phyloP scores from a whole-genome alignment of 2,797 vertebrate species.

The Sebastes baramenuke region DNA sequence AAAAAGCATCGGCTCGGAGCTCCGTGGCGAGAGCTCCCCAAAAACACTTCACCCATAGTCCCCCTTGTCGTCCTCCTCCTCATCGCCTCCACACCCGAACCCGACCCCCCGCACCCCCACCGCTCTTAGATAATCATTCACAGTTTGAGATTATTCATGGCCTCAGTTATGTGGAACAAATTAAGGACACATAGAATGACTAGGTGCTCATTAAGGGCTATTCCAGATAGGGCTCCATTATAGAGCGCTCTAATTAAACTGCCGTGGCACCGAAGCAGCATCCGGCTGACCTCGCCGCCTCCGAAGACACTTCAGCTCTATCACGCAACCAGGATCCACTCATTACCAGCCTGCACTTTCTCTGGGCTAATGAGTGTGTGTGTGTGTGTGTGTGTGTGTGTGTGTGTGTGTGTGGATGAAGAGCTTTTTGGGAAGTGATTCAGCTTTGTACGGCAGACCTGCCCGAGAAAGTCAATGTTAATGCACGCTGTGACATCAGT shows the following conservation, averaged over 20 bases:
- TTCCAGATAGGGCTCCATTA: constrained; percentile 53
- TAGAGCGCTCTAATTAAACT: constrained; percentile 68
- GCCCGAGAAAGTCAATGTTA: neutral
- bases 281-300: constrained; percentile 54
- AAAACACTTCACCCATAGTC: constrained; percentile 5
- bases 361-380: constrained; percentile 37
- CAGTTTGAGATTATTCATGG: constrained; percentile 55
- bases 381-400: neutral
- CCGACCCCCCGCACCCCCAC: neutral
- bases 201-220: constrained; percentile 61
- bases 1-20: neutral
- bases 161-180: constrained; percentile 64
- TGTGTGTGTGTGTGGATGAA: neutral
- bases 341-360: constrained; percentile 43
- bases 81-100: neutral
- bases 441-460: neutral
- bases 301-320: constrained; percentile 52
- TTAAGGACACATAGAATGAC: constrained; percentile 57
- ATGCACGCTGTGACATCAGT: neutral
- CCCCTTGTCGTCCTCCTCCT: neutral
- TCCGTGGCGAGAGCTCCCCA: neutral
- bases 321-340: constrained; percentile 51
- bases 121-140: constrained; percentile 42
- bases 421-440: constrained; percentile 5
- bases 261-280: constrained; percentile 49